These are phyloP conservation scores for Acrocyrtus sp. DNA, from an alignment of 2,888 invertebrate species.

Conservation along the genomic window DNA sequence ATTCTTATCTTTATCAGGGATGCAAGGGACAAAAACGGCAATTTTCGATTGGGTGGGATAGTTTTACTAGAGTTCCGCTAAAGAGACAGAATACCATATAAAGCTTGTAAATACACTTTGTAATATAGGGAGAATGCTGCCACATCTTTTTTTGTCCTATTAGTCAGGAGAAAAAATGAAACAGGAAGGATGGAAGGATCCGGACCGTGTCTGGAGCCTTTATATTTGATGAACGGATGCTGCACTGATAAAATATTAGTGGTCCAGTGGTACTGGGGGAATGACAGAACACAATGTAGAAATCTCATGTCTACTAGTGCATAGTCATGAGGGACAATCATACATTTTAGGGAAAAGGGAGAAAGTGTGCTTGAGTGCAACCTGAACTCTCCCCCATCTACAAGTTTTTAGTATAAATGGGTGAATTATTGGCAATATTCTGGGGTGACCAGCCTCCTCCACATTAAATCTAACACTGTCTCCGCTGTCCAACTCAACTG, in stretches of 20 bases:
- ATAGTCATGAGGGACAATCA: not conserved
- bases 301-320: too few relatives aligned
- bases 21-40: not conserved
- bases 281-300: not conserved
- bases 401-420: conserved; percentile 11
- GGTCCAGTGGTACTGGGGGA: not conserved
- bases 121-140: not conserved
- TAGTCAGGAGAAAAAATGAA: conserved; percentile 17
- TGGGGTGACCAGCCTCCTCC: conserved; percentile 11
- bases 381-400: not conserved
- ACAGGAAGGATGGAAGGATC: too few relatives aligned
- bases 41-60: not conserved
- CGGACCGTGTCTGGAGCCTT: too few relatives aligned
- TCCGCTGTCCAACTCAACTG: too few relatives aligned
- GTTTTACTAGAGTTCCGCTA: too few relatives aligned
- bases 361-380: conserved; percentile 3
- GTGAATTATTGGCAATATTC: conserved; percentile 40
- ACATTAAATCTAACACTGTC: conserved; percentile 7
- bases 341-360: not conserved
- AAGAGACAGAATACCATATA: too few relatives aligned
- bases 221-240: too few relatives aligned
- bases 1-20: conserved; percentile 8
- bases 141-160: conserved; percentile 16
- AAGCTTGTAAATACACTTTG: too few relatives aligned
- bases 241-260: too few relatives aligned